phyloP scores from a whole-genome alignment of 2,888 invertebrate genomes.

The Andrena haemorrhoa region DNA sequence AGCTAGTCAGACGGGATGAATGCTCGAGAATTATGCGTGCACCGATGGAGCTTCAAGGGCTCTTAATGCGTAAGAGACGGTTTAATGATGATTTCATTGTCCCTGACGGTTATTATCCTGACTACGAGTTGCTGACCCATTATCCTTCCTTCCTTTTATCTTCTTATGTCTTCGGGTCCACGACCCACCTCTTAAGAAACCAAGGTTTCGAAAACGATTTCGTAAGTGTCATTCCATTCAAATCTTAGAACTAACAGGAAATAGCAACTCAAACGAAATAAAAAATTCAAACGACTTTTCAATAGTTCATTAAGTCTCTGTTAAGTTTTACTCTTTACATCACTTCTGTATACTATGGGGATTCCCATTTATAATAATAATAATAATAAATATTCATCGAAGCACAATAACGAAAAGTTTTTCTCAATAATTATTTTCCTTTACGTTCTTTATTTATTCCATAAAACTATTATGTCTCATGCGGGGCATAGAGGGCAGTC shows the following conservation, averaged over 20 bases:
- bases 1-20: conserved; percentile 46
- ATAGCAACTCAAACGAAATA: too few relatives aligned
- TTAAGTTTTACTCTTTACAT: too few relatives aligned
- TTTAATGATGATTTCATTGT: conserved; percentile 51
- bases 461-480: too few relatives aligned
- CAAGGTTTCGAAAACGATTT: neutral
- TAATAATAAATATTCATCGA: too few relatives aligned
- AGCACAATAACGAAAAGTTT: too few relatives aligned
- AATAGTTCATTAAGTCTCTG: too few relatives aligned
- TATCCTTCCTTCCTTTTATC: neutral
- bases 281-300: too few relatives aligned
- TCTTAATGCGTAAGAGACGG: conserved; percentile 61
- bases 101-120: conserved; percentile 54
- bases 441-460: too few relatives aligned
- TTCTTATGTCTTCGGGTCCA: neutral
- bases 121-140: conserved; percentile 42
- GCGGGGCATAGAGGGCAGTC: too few relatives aligned
- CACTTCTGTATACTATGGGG: too few relatives aligned
- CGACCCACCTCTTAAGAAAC: neutral
- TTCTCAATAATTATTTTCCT: too few relatives aligned
- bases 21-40: conserved; percentile 32
- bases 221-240: neutral
- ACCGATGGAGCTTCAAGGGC: conserved; percentile 64
- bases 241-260: neutral
- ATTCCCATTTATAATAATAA: too few relatives aligned